Conservation (phyloP, 2,113 vertebrate species). For the Gymnarchus niloticus region DNA sequence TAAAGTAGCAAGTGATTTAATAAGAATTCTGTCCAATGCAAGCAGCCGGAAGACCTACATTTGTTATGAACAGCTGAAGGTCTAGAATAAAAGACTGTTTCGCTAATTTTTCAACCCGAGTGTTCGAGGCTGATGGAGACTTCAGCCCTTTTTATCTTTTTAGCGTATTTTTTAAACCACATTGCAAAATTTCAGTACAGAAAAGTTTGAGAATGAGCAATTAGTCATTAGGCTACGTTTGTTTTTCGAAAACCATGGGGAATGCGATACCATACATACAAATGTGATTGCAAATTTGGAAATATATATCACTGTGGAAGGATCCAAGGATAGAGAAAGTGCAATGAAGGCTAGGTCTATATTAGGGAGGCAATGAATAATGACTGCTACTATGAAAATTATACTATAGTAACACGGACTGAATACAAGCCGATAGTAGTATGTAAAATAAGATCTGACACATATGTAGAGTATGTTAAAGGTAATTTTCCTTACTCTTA, state of each 20-base stretch:
- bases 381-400: not conserved
- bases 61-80: not conserved
- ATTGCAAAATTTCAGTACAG: not conserved
- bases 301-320: not conserved
- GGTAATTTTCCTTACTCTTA: not conserved
- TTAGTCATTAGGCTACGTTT: not conserved
- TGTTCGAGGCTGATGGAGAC: not conserved
- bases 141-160: not conserved
- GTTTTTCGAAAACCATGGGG: not conserved
- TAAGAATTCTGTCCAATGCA: not conserved
- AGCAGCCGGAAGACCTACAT: not conserved
- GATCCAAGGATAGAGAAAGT: not conserved
- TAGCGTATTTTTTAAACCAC: not conserved
- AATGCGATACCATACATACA: not conserved
- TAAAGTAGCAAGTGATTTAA: not conserved
- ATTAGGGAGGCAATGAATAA: not conserved
- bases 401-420: not conserved
- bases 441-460: not conserved
- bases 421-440: not conserved
- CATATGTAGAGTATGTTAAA: not conserved
- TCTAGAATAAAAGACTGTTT: not conserved
- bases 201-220: not conserved
- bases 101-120: not conserved
- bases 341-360: not conserved
- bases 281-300: not conserved